Evolutionary conservation across 2,888 invertebrate species (phyloP), one percentile per base, ranked within the genome.

Genomic region (Diarsia brunnea): DNA sequence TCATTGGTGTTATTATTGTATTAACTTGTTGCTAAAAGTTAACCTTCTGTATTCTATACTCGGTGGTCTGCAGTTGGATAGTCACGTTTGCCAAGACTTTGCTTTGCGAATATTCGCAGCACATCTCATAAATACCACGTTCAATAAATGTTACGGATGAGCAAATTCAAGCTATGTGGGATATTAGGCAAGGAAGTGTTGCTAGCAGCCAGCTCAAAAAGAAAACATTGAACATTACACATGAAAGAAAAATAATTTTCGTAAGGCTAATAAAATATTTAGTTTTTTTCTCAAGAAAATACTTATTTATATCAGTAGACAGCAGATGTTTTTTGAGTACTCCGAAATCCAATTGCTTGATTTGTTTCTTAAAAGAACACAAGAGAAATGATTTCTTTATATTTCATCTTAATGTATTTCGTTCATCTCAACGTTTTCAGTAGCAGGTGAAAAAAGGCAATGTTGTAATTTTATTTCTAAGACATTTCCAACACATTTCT

Each of bases 61-160:
- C 5, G n/a, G 51, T 65, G 81, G 81, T 63, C 45, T 73, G 51
- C 58, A 68, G 68, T 58, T 38, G 58, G 67, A 75, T 73, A 70
- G 82, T 83, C 82, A 83, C 84, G 84, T 83, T 76, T 84, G 64
- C 68, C 70, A 81, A 84, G 84, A 71, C 81, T 84, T 84, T 82
- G 84, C 75, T 81, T 81, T 73, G 84, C 81, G 76, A 73, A 83
- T 76, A 83, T 83, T 84, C 81, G 65, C 76, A 81, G 84, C 81
- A 83, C 61, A 83, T 83, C 84, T 75, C 75, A 84, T 84, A 83
- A 84, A 82, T 82, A 84, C 84, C 68, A 81, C 68, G 73, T 69
- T 81, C 73, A 84, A 84, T 84, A 76, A 80, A 83, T 73, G 70
- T 80, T 68, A 73, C 58, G 58, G 68, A 63, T 75, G 75, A 75